Conservation (phyloP, 2,113 vertebrate species). For the Perca flavescens region DNA sequence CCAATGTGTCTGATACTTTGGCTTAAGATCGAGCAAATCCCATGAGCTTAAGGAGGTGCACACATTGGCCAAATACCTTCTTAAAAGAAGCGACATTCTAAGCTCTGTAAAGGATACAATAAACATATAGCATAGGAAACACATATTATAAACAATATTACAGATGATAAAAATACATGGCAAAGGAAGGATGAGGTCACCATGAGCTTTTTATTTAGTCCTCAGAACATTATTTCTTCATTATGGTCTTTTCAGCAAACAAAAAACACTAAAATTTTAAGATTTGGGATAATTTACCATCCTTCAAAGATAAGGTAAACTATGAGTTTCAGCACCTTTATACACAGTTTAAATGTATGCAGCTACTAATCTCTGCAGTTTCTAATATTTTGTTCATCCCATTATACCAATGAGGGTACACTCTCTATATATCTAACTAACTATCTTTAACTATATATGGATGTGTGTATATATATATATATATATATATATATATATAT, state of each 20-base stretch:
- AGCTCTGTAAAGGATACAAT: not conserved
- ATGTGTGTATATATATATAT: not conserved
- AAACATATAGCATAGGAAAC: not conserved
- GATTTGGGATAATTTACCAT: not conserved
- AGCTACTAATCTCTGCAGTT: not conserved
- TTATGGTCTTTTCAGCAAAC: not conserved
- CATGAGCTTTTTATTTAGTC: not conserved
- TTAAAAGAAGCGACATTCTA: not conserved
- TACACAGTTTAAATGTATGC: not conserved
- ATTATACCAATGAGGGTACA: not conserved
- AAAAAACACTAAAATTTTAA: not conserved
- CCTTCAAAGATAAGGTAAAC: not conserved
- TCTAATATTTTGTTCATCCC: not conserved
- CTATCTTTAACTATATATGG: no score
- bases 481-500: not conserved
- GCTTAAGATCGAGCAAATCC: not conserved
- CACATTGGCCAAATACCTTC: not conserved
- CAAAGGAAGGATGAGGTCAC: not conserved
- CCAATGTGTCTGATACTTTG: not conserved
- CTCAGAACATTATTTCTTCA: not conserved
- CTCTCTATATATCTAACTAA: not conserved
- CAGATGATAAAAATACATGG: not conserved
- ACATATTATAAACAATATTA: not conserved
- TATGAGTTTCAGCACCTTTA: not conserved
- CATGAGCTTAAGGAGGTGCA: not conserved